phyloP scores from a whole-genome alignment of 2,113 vertebrate genomes.

The Crotalus horridus region DNA sequence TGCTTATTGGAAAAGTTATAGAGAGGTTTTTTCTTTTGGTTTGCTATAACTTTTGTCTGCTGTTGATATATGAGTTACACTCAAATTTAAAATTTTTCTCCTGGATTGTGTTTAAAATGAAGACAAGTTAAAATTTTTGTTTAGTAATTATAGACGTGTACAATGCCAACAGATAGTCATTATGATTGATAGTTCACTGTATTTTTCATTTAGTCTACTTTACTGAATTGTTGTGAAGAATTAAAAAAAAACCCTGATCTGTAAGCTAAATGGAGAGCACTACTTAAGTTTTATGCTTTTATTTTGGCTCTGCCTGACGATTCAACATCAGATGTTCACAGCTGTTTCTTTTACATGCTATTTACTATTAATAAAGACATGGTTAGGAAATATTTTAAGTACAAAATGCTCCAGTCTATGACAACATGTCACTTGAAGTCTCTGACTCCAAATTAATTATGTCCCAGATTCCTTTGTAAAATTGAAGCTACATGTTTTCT shows the following conservation, averaged over 20 bases:
- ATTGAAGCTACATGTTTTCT: background rate
- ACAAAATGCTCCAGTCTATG: constrained; percentile 13
- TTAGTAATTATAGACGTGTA: no score
- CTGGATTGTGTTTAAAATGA: background rate
- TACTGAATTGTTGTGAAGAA: background rate
- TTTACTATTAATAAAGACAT: constrained; percentile 21
- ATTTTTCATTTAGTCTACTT: background rate
- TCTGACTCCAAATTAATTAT: background rate
- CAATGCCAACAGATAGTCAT: background rate
- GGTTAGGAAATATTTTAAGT: constrained; percentile 10
- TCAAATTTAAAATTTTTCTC: background rate
- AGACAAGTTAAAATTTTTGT: background rate
- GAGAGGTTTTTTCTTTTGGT: background rate
- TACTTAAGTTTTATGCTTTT: background rate
- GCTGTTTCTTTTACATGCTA: background rate
- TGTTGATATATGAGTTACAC: background rate
- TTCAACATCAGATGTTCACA: background rate
- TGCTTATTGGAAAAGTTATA: background rate
- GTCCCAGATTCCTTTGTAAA: background rate
- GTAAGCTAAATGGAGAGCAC: background rate
- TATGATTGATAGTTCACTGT: background rate
- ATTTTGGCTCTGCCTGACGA: background rate
- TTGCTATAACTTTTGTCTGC: background rate
- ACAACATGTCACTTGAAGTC: background rate
- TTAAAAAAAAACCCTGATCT: background rate